Conservation (phyloP, 2,113 vertebrate species). For the Chlamydotis undulata region DNA sequence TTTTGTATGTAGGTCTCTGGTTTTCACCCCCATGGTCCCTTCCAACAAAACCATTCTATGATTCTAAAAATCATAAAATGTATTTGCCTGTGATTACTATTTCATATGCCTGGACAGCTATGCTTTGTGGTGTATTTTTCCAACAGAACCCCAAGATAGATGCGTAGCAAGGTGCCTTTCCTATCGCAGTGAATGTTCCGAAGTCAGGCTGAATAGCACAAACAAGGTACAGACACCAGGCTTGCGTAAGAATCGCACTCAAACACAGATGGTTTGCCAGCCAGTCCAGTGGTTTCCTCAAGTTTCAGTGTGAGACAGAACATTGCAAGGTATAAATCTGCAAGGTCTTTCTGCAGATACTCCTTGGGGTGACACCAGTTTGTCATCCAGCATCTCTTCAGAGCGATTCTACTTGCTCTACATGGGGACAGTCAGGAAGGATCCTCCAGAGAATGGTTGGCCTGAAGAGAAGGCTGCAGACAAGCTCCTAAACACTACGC, state of each 20-base stretch:
- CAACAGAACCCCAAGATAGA: background rate
- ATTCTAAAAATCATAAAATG: background rate
- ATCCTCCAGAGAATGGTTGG: background rate
- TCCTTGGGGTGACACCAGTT: background rate
- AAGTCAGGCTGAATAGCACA: background rate
- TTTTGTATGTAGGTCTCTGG: background rate
- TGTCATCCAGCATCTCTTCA: background rate
- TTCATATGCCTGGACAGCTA: background rate
- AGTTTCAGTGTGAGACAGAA: background rate
- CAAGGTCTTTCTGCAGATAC: background rate
- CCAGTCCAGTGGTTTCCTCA: background rate
- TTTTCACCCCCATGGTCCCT: background rate
- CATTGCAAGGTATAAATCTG: background rate
- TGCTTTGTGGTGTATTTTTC: background rate
- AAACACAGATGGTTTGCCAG: background rate
- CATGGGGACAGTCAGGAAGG: background rate
- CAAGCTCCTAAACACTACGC: background rate
- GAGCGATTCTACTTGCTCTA: background rate
- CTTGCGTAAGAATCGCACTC: background rate
- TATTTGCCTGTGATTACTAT: slow-evolving; percentile 5
- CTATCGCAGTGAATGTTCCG: background rate
- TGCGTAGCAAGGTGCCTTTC: slow-evolving; percentile 31
- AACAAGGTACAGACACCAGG: background rate
- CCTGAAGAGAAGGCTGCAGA: background rate
- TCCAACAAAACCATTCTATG: too few species aligned